These are phyloP conservation scores for Pristionchus exspectatus DNA, from an alignment of 2,888 invertebrate genomes.

Conservation along the genomic window DNA sequence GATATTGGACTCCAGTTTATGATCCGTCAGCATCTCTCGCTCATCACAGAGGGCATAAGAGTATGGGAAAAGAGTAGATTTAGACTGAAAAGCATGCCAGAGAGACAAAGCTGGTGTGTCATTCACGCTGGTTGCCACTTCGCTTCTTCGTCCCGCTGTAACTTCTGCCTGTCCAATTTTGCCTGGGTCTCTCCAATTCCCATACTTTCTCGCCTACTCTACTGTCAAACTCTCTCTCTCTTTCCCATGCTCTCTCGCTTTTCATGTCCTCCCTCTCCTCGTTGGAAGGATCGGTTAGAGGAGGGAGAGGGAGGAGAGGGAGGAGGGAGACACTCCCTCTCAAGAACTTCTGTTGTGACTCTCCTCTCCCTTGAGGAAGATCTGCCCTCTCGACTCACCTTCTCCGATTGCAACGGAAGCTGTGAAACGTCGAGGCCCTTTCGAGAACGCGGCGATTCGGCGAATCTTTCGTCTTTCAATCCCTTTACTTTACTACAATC, in stretches of 20 bases:
- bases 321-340: background rate
- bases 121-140: constrained; percentile 1
- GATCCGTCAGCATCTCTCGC: no score
- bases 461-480: no score
- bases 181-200: background rate
- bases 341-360: constrained; percentile 33
- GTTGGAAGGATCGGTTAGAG: no score
- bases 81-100: background rate
- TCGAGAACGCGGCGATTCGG: background rate
- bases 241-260: background rate
- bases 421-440: background rate
- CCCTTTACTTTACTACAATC: no score
- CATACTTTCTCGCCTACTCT: no score
- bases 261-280: no score
- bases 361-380: background rate
- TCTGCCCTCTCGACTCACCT: background rate
- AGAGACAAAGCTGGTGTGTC: background rate
- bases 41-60: background rate
- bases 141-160: background rate
- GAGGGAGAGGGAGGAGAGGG: background rate
- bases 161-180: background rate
- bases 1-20: no score
- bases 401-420: background rate
- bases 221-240: background rate
- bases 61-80: background rate